Conservation (phyloP, 2,113 vertebrate genomes). For the Tetraodon nigroviridis region DNA sequence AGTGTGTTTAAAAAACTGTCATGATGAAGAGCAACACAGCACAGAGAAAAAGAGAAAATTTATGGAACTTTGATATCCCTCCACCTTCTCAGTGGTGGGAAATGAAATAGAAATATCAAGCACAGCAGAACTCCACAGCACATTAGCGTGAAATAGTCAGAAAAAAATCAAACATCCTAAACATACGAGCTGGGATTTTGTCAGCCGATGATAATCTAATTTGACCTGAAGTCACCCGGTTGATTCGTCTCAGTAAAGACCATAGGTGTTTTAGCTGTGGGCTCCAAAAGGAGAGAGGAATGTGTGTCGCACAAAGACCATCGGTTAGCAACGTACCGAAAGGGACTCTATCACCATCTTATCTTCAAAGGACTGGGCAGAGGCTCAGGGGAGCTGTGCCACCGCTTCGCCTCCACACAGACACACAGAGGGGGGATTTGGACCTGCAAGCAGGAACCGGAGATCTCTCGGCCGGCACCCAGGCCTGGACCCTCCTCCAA, state of each 20-base stretch:
- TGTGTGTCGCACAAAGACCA: constrained; percentile 71
- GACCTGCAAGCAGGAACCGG: constrained; percentile 69
- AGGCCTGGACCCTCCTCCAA: constrained; percentile 74
- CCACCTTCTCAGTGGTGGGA: constrained; percentile 38
- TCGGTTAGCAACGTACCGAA: constrained; percentile 69
- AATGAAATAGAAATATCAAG: constrained; percentile 59
- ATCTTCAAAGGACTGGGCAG: constrained; percentile 79
- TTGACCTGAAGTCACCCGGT: constrained; percentile 56
- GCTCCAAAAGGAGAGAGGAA: constrained; percentile 57
- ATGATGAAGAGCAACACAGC: constrained; percentile 55
- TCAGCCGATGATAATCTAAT: constrained; percentile 67
- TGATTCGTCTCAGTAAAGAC: constrained; percentile 65
- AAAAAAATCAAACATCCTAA: constrained; percentile 43
- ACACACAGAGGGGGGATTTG: constrained; percentile 71
- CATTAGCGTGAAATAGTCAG: constrained; percentile 58
- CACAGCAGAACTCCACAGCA: constrained; percentile 49
- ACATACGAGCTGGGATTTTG: constrained; percentile 59
- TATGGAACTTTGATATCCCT: constrained; percentile 36
- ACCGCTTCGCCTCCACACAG: constrained; percentile 67
- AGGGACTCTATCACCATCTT: constrained; percentile 77
- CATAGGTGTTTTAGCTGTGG: constrained; percentile 69
- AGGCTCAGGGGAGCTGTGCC: constrained; percentile 69
- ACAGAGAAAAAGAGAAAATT: constrained; percentile 55
- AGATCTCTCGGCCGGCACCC: constrained; percentile 72
- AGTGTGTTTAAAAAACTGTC: constrained; percentile 61